Evolutionary conservation across 92 coral and sea anemone species (phyloP), one percentile per base, ranked within the genome.

Genomic region (Parazoanthus atlanticus): DNA sequence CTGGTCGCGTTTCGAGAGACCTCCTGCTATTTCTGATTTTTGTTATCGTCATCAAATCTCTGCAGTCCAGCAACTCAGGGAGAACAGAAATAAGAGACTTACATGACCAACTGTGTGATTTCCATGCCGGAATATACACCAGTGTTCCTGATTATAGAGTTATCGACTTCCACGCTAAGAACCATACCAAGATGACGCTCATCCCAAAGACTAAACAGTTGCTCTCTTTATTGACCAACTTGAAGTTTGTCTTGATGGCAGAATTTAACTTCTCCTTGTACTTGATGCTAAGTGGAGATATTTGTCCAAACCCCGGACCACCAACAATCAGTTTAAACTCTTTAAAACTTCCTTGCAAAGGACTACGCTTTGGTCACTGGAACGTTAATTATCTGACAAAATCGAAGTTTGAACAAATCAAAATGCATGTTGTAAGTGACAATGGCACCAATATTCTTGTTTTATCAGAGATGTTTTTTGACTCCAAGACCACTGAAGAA

Each of bases 371-470:
- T 33, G 76, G 76, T 71, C 76, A 71, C 76, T 30, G 76, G 76
- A 86, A 86, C 47, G 83, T 86, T 2, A 86, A 86, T 86, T 74
- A 76, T 32, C 38, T 76, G 1, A 76, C 82, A 2, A 36, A 86
- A 70, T 72, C 82, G 81, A 86, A 86, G 58, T 75, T 74, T 36
- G 81, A 74, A 74, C 80, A 86, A 76, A 86, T 86, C 30, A 73
- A 49, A 30, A 86, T 86, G 82, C 82, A 76, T 17, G 36, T 76
- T 66, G 30, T 86, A 56, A 47, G 11, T 40, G 34, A 66, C 26
- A 61, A 74, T 33, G 82, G 71, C n/a, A 9, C 30, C 25, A 86
- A 86, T 23, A 86, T 86, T 43, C 72, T 86, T 74, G 81, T 49
- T 30, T 19, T 73, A 28, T 66, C 82, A 25, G 74, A 86, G 78